Evolutionary conservation across 92 coral and sea anemone genomes (phyloP).

Genomic region (Palythoa grandiflora): DNA sequence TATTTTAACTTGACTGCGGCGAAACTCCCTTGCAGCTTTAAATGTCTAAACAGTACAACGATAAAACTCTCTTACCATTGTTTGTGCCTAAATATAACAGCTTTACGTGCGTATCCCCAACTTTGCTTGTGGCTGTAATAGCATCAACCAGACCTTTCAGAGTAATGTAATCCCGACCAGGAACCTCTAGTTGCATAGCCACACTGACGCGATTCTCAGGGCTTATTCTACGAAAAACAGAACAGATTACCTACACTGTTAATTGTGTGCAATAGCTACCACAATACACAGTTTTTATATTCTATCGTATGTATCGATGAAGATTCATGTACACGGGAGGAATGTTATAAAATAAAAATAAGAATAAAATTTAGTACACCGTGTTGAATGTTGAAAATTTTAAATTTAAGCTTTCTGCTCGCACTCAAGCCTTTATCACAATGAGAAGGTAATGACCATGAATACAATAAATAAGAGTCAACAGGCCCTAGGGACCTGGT

Average conservation of each 20-base stretch:
- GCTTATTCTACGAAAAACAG: not conserved
- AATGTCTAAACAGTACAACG: not conserved
- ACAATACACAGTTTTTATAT: not conserved
- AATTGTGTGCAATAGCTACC: not conserved
- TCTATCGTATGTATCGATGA: too few relatives aligned
- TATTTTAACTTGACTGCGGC: not conserved
- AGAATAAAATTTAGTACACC: too few relatives aligned
- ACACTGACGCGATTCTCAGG: not conserved
- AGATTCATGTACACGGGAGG: too few relatives aligned
- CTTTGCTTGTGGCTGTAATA: not conserved
- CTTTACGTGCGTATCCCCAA: not conserved
- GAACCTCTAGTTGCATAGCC: not conserved
- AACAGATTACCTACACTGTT: not conserved
- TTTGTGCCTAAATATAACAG: constrained; percentile 12
- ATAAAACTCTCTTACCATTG: not conserved
- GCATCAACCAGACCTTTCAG: not conserved
- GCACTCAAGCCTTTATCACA: too few relatives aligned
- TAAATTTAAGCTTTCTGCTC: too few relatives aligned
- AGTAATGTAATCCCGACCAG: constrained; percentile 8
- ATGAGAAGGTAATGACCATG: too few relatives aligned
- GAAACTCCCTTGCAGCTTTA: not conserved
- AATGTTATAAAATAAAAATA: too few relatives aligned
- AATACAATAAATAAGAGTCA: too few relatives aligned
- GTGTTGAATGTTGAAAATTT: too few relatives aligned
- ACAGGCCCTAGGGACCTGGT: too few relatives aligned